These are phyloP conservation scores for Muschampia plurimacula DNA, from an alignment of 2,888 invertebrate species.

Conservation along the genomic window DNA sequence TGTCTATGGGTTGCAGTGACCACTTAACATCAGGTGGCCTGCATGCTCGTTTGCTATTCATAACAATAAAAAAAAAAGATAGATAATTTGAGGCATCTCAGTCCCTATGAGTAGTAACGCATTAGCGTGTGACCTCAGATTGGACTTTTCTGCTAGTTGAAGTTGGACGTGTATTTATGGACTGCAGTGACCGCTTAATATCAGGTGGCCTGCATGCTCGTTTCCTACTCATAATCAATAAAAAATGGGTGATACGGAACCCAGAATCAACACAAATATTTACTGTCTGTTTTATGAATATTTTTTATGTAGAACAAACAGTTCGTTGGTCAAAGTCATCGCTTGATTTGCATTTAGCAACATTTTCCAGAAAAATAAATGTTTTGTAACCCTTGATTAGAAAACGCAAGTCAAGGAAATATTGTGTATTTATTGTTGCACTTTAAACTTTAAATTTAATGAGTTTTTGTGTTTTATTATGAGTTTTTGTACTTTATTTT, in stretches of 20 bases:
- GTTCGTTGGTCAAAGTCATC: conserved; percentile 37
- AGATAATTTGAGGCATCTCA: too few species aligned
- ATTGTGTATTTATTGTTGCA: conserved; percentile 37
- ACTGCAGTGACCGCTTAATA: too few species aligned
- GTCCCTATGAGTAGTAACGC: too few species aligned
- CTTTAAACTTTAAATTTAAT: conserved; percentile 29
- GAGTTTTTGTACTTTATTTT: conserved; percentile 1
- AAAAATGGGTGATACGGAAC: conserved; percentile 5
- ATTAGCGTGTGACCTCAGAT: too few species aligned
- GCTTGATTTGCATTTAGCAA: conserved; percentile 31
- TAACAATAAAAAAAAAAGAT: too few species aligned
- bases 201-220: too few species aligned
- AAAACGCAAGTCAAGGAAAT: conserved; percentile 50
- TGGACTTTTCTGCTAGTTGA: too few species aligned
- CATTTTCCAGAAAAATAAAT: conserved; percentile 38
- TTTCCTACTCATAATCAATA: too few species aligned
- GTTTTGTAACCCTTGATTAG: conserved; percentile 50
- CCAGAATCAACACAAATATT: not conserved
- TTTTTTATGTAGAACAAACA: conserved; percentile 42
- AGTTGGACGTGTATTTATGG: too few species aligned
- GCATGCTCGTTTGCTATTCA: too few species aligned
- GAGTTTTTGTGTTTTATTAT: conserved; percentile 29
- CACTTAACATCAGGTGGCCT: too few species aligned
- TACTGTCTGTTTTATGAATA: conserved; percentile 3
- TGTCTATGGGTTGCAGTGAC: too few species aligned